Base-by-base conservation (phyloP, 2,113 vertebrate genomes). In the Boulengeromyrus knoepffleri region DNA sequence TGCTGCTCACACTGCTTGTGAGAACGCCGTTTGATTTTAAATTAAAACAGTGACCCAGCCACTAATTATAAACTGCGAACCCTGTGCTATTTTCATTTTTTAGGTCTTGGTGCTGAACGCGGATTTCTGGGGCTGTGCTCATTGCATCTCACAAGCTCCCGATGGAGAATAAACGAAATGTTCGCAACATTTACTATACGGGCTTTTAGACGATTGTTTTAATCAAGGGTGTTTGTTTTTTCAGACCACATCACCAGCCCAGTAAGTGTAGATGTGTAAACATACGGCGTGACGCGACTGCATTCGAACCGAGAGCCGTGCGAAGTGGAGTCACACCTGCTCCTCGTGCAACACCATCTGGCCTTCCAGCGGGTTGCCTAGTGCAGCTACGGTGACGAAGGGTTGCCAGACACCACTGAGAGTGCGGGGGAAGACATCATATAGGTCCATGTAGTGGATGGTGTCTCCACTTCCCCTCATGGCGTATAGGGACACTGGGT, bases 341-440 rank as follows among this genome's bases (percentile, higher is more conserved):
- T 98, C 97, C 93, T 99, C 99, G 13, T 99, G 99, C 70, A 99
- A 95, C 93, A 99, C 94, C 93, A 99, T 96, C 95, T 99, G 98
- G 89, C 97, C 96, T 24, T 95, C 96, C 47, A 99, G 96, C 0
- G 97, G 97, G 92, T 93, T 95, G 89, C 97, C 97, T 7, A 99
- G 95, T 0, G 97, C 96, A 24, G 98, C 98, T 7, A 97, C 91
- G 19, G 96, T 97, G 90, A 99, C 95, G 90, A 98, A 97, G 2
- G 99, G 99, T 80, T 99, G 97, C 98, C 98, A 99, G 39, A 97
- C 91, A 7, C 96, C 96, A 52, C 97, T 96, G 91, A 95, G 91
- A 5, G 95, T 97, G 93, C 97, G 95, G 87, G 99, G 98, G 93
- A 99, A 99, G 91, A 99, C 91, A 90, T 99, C 97, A 89, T 96